These are phyloP conservation scores for Chaetops frenatus DNA, from an alignment of 2,113 vertebrate genomes.

Conservation along the genomic window DNA sequence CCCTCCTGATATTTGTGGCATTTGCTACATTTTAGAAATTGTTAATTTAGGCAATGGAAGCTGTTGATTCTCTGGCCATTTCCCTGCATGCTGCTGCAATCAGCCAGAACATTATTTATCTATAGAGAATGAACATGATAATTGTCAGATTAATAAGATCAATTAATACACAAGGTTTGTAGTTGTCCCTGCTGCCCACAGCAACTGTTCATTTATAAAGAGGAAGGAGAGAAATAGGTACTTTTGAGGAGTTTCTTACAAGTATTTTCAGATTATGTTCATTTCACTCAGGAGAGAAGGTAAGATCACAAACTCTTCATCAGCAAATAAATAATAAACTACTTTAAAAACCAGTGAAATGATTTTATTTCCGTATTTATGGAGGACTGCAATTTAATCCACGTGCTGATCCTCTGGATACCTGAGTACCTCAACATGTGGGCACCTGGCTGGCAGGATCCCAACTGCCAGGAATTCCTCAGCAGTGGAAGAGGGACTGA, in stretches of 20 bases:
- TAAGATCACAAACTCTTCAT: background rate
- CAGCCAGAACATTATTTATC: background rate
- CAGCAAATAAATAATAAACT: background rate
- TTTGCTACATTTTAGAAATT: constrained; percentile 18
- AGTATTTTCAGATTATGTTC: background rate
- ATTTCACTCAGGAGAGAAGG: background rate
- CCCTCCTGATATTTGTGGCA: constrained; percentile 7
- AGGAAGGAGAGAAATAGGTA: background rate
- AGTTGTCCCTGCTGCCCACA: background rate
- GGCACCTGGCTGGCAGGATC: background rate
- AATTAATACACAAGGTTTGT: background rate
- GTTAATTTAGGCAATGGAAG: constrained; percentile 31
- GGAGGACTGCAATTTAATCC: background rate
- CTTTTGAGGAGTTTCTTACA: background rate
- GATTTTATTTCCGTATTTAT: background rate
- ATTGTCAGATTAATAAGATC: background rate
- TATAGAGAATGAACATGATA: background rate
- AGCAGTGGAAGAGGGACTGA: background rate
- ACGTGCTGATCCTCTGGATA: background rate
- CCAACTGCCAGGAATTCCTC: background rate
- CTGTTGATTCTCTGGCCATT: background rate
- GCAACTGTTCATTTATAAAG: background rate
- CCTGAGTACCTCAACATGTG: background rate
- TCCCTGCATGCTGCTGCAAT: background rate
- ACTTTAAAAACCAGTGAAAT: background rate